A percentile compares a stretch with the other conserved stretches of the same genome.
phyloP scores from a whole-genome alignment of 2,888 invertebrate genomes.

The Pycnomerus fuliginosus region DNA sequence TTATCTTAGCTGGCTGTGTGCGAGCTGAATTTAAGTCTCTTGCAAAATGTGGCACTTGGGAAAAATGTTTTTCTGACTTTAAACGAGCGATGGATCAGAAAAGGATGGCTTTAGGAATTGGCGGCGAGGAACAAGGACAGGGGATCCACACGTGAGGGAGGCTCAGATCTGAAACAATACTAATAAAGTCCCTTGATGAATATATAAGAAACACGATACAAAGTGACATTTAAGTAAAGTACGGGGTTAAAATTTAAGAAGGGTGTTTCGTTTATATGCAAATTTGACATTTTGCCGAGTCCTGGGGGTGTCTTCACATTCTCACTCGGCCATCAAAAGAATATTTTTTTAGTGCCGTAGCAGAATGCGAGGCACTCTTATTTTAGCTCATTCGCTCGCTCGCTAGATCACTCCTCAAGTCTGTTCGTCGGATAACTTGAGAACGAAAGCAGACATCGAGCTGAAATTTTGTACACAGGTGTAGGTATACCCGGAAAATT shows the following conservation, averaged over 20 bases:
- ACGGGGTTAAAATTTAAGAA: conserved; percentile 49
- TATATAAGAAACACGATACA: conserved; percentile 52
- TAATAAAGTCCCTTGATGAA: conserved; percentile 53
- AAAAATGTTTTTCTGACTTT: conserved; percentile 42
- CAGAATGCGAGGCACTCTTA: no score
- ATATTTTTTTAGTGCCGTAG: no score
- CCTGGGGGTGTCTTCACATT: no score
- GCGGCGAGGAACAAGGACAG: not conserved
- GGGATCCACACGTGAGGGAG: conserved; percentile 4
- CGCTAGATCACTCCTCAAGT: no score
- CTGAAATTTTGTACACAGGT: no score
- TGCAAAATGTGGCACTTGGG: conserved; percentile 48
- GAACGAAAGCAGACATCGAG: no score
- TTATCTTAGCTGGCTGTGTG: conserved; percentile 41
- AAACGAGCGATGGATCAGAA: conserved; percentile 9
- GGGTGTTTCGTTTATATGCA: conserved; percentile 46
- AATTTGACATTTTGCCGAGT: conserved; percentile 34
- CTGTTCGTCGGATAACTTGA: no score
- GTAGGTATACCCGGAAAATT: no score
- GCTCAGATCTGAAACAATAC: conserved; percentile 33
- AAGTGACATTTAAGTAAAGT: conserved; percentile 50
- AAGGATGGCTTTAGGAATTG: conserved; percentile 2
- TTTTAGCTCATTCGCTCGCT: no score
- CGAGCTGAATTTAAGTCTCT: conserved; percentile 45
- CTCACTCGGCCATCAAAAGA: no score